These are phyloP conservation scores for Oxygymnocypris stewartii DNA, from an alignment of 2,113 vertebrate genomes.

Conservation along the genomic window DNA sequence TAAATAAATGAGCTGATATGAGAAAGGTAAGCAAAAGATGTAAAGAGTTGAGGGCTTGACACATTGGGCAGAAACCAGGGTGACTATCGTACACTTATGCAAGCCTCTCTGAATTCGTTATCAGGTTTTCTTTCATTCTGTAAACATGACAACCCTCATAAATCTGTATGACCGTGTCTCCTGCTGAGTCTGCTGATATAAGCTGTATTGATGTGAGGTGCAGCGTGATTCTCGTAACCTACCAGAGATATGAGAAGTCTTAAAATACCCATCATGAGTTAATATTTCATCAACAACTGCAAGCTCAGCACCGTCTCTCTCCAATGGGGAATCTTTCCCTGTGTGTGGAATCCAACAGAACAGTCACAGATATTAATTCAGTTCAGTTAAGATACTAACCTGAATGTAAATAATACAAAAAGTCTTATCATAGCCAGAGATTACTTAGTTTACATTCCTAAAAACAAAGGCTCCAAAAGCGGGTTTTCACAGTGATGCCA, in stretches of 20 bases:
- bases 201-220: conserved; percentile 2
- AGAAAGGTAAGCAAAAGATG: background rate
- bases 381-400: background rate
- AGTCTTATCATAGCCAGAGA: background rate
- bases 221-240: background rate
- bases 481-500: background rate
- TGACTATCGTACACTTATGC: background rate
- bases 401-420: background rate
- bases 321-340: background rate
- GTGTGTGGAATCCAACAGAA: conserved; percentile 9
- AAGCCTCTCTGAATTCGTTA: background rate
- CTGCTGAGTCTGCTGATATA: background rate
- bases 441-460: background rate
- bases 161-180: background rate
- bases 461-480: background rate
- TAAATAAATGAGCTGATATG: background rate
- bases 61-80: background rate
- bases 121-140: too few relatives aligned
- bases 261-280: conserved; percentile 46
- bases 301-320: conserved; percentile 18
- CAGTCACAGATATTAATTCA: background rate
- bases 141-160: background rate
- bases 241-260: conserved; percentile 31
- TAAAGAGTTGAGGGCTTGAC: background rate
- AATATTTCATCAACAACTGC: conserved; percentile 48